phyloP scores from a whole-genome alignment of 64 coral and sea anemone species.

The Pocillopora damicornis region DNA sequence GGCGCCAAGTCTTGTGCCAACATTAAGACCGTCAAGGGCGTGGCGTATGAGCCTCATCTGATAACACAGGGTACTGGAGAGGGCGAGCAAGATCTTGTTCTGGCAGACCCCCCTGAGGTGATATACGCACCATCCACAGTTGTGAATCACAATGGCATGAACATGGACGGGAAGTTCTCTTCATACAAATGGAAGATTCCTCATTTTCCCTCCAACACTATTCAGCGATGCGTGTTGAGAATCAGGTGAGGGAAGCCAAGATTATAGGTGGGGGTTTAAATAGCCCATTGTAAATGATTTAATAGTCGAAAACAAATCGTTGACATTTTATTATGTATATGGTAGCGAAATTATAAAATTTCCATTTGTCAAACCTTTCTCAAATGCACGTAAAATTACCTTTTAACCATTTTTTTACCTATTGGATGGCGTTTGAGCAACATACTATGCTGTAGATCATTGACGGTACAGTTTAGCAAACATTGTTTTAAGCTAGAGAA shows the following conservation, averaged over 20 bases:
- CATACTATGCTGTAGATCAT: too few species aligned
- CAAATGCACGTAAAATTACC: too few species aligned
- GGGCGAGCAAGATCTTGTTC: neutral
- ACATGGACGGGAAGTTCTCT: constrained; percentile 32
- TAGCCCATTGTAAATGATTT: too few species aligned
- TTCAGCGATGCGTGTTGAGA: constrained; percentile 41
- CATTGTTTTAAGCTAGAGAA: too few species aligned
- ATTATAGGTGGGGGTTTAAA: too few species aligned
- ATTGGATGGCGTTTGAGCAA: too few species aligned
- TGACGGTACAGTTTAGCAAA: too few species aligned
- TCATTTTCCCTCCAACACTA: constrained; percentile 14
- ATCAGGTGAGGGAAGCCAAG: constrained; percentile 24
- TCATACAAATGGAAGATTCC: constrained; percentile 38
- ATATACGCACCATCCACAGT: constrained; percentile 21
- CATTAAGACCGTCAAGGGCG: neutral
- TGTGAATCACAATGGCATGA: constrained; percentile 42
- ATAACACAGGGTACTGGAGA: constrained; percentile 17
- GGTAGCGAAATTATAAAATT: too few species aligned
- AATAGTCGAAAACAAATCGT: too few species aligned
- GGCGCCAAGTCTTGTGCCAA: neutral
- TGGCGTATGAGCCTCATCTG: constrained; percentile 5
- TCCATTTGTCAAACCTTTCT: too few species aligned
- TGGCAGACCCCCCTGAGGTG: neutral
- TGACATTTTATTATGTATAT: too few species aligned
- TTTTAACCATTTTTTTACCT: too few species aligned